A percentile compares a stretch with the other conserved stretches of the same genome.
phyloP scores from a whole-genome alignment of 2,113 vertebrate genomes.

The Phrynosoma platyrhinos region DNA sequence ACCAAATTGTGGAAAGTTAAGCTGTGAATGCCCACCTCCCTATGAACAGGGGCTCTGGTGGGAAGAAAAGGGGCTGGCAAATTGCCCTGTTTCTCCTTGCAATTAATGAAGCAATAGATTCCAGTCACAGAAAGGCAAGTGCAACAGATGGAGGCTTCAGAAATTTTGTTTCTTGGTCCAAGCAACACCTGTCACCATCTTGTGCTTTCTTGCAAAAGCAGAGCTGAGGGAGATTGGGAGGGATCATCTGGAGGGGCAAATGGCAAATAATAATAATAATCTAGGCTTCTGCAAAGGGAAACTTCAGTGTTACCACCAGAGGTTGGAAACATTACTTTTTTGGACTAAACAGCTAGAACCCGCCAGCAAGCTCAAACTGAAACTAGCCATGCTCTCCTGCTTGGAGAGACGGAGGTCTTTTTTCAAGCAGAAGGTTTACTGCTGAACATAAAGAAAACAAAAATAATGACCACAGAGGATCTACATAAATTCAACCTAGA shows the following conservation, averaged over 20 bases:
- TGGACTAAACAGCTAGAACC: neutral
- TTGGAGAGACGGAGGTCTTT: too few species aligned
- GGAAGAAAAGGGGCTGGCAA: neutral
- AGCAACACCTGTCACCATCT: constrained; percentile 3
- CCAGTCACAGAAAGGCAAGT: neutral
- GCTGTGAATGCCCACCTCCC: neutral
- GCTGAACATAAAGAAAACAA: too few species aligned
- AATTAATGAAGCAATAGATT: neutral
- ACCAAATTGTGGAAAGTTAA: too few species aligned
- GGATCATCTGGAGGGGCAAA: neutral
- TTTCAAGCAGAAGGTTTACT: too few species aligned
- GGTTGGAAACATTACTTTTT: neutral
- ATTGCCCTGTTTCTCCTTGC: neutral
- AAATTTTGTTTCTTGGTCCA: constrained; percentile 2
- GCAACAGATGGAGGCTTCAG: neutral
- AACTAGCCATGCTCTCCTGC: too few species aligned
- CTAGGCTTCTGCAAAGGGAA: neutral
- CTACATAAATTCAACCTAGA: too few species aligned
- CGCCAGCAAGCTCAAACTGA: too few species aligned
- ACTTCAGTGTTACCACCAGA: too few species aligned
- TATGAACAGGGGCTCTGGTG: neutral
- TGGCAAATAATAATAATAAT: neutral
- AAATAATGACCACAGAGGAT: too few species aligned
- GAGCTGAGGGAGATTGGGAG: neutral
- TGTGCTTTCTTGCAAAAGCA: neutral